A percentile compares a stretch with the other conserved stretches of the same genome.
These are phyloP conservation scores for Fregetta grallaria DNA, from an alignment of 2,113 vertebrate genomes.

Conservation along the genomic window DNA sequence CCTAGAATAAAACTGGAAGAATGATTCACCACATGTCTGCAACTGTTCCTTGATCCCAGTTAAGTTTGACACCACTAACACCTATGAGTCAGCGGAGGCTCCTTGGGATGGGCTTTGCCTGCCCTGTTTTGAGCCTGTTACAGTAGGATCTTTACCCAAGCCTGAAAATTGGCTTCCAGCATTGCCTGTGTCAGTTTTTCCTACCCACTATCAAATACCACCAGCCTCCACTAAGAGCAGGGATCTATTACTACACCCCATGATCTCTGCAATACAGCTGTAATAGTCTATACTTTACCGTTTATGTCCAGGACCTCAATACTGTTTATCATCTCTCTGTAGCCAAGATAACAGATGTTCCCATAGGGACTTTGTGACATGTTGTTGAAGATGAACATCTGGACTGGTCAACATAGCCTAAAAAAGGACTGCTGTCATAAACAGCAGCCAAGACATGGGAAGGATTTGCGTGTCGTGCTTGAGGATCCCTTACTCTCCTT, in stretches of 20 bases:
- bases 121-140: conserved; percentile 42
- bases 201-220: conserved; percentile 53
- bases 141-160: conserved; percentile 42
- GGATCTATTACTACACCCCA: not conserved
- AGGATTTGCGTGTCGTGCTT: not conserved
- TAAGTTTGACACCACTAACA: conserved; percentile 55
- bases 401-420: not conserved
- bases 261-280: not conserved
- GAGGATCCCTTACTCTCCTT: not conserved
- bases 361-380: not conserved
- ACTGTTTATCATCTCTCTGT: not conserved
- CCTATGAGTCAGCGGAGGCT: conserved; percentile 56
- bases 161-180: conserved; percentile 18
- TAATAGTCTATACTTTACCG: not conserved
- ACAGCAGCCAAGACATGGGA: not conserved
- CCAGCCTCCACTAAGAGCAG: not conserved
- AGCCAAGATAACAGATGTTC: not conserved
- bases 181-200: conserved; percentile 51
- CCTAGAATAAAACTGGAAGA: conserved; percentile 62
- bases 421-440: not conserved
- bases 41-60: conserved; percentile 50
- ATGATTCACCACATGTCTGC: conserved; percentile 58
- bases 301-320: not conserved
- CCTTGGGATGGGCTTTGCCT: conserved; percentile 29
- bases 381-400: not conserved